A percentile compares a stretch with the other conserved stretches of the same genome.
Evolutionary conservation across 2,797 vertebrate genomes (phyloP).

Genomic region (Falco cherrug): DNA sequence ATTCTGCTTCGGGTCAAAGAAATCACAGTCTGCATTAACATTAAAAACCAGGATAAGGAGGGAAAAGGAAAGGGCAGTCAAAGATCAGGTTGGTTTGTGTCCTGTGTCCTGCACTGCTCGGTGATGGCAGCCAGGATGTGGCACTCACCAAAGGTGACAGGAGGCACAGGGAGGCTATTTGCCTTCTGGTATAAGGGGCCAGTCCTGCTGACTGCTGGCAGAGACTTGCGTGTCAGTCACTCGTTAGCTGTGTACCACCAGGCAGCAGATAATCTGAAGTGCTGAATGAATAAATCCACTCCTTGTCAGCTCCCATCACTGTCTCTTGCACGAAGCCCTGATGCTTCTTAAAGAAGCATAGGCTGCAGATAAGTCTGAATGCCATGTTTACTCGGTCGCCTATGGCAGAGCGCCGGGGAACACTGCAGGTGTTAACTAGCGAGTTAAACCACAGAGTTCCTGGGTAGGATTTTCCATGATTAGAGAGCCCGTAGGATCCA

Average conservation of each 20-base stretch:
- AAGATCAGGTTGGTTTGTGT: neutral
- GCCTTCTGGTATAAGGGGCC: neutral
- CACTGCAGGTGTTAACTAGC: neutral
- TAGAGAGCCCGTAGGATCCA: neutral
- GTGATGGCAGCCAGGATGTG: neutral
- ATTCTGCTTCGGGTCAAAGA: neutral
- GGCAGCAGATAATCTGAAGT: constrained; percentile 50
- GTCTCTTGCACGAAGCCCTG: constrained; percentile 12
- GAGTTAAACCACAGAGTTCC: neutral
- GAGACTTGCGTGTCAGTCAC: constrained; percentile 12
- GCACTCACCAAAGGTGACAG: neutral
- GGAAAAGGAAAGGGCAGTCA: neutral
- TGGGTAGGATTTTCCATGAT: neutral
- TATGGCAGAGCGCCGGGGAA: neutral
- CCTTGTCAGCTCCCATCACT: constrained; percentile 68
- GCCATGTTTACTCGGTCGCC: neutral
- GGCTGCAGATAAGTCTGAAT: neutral
- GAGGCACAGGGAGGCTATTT: constrained; percentile 7
- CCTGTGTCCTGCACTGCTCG: neutral
- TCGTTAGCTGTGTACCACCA: neutral
- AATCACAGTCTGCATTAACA: neutral
- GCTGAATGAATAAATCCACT: constrained; percentile 61
- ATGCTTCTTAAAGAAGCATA: constrained; percentile 56
- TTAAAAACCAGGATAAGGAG: neutral
- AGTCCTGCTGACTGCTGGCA: constrained; percentile 40